Conservation (phyloP, 2,113 vertebrate species). For the Hucho hucho region DNA sequence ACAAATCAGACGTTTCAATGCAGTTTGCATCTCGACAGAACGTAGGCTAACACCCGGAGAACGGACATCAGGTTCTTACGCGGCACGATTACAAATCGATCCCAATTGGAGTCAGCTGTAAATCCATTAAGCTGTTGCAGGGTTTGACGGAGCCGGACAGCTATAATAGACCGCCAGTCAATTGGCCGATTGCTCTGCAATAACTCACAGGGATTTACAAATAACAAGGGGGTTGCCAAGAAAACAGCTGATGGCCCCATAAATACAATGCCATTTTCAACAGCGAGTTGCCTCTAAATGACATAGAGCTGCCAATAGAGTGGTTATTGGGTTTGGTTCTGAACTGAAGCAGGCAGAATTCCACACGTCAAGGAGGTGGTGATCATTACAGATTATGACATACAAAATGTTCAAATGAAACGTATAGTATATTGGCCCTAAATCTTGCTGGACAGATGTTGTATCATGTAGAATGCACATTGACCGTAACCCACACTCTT, state of each 20-base stretch:
- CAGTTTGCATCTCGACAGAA: background rate
- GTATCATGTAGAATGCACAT: background rate
- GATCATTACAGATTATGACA: background rate
- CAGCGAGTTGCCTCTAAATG: background rate
- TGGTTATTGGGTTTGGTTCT: background rate
- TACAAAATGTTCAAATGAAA: background rate
- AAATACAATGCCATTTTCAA: constrained; percentile 14
- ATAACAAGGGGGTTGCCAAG: constrained; percentile 25
- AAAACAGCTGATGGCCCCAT: constrained; percentile 41
- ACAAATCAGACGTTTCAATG: no score
- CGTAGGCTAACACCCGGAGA: background rate
- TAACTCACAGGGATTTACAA: constrained; percentile 23
- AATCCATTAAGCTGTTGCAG: constrained; percentile 34
- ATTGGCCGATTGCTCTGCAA: constrained; percentile 13
- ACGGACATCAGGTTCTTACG: constrained; percentile 17
- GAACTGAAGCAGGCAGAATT: background rate
- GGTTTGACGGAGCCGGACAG: constrained; percentile 32
- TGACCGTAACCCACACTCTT: background rate
- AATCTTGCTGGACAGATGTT: background rate
- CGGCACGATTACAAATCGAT: constrained; percentile 36
- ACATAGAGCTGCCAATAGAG: background rate
- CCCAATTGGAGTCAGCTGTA: constrained; percentile 43
- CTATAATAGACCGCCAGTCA: constrained; percentile 31
- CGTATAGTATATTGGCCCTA: background rate
- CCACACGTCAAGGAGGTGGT: background rate